Conservation (phyloP, 2,797 vertebrate genomes). For the Hippocampus kuda region DNA sequence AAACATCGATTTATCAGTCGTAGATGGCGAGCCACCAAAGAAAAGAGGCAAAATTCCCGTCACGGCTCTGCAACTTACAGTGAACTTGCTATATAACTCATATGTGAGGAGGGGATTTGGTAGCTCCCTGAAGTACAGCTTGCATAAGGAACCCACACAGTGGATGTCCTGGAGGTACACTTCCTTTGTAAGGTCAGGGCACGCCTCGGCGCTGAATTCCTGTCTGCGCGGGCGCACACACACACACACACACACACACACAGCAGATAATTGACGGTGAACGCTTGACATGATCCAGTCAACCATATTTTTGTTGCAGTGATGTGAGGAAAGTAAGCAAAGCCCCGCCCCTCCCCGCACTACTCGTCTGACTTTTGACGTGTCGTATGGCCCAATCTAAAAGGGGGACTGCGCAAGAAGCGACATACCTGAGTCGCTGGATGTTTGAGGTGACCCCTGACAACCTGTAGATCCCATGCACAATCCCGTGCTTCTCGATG, state of each 20-base stretch:
- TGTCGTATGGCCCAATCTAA: background rate
- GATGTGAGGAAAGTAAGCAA: background rate
- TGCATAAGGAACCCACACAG: conserved; percentile 96
- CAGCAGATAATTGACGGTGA: background rate
- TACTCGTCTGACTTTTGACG: background rate
- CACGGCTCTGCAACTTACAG: conserved; percentile 44
- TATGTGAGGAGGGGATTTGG: conserved; percentile 96
- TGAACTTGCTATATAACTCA: conserved; percentile 75
- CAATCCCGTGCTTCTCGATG: conserved; percentile 89
- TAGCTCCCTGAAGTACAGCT: conserved; percentile 95
- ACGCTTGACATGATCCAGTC: background rate
- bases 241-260: conserved; percentile 31
- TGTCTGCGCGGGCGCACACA: conserved; percentile 70
- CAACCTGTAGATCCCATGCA: conserved; percentile 95
- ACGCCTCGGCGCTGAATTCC: conserved; percentile 91
- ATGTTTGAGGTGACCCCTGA: conserved; percentile 97
- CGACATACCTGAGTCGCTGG: conserved; percentile 85
- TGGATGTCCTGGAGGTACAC: conserved; percentile 99
- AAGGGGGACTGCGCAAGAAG: background rate
- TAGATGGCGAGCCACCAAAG: too few species aligned
- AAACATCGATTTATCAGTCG: too few species aligned
- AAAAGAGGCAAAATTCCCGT: background rate
- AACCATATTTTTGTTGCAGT: background rate
- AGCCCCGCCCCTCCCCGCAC: too few species aligned
- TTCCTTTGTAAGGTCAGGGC: conserved; percentile 93